Conservation (phyloP, 2,797 vertebrate genomes). For the Takifugu ocellatus region DNA sequence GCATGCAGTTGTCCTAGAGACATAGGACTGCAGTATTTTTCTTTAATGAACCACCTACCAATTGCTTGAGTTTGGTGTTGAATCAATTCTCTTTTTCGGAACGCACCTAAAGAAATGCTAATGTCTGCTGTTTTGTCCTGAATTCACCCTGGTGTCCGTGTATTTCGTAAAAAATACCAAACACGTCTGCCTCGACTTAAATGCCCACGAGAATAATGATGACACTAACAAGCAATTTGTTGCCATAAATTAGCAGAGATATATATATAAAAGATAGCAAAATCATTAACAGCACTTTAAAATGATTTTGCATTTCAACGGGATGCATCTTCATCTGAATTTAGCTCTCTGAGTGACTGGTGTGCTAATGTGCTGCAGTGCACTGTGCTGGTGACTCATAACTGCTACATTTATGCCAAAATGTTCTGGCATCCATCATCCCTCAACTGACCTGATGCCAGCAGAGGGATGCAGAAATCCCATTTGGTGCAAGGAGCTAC, state of each 20-base stretch:
- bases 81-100: slow-evolving; percentile 40
- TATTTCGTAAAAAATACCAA: slow-evolving; percentile 10
- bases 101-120: slow-evolving; percentile 67
- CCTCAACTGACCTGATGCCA: slow-evolving; percentile 18
- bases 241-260: slow-evolving; percentile 23
- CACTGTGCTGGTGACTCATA: slow-evolving; percentile 41
- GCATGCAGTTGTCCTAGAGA: slow-evolving; percentile 57
- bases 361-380: slow-evolving; percentile 10
- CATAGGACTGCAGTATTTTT: slow-evolving; percentile 42
- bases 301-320: slow-evolving; percentile 10
- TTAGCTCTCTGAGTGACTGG: slow-evolving; percentile 9
- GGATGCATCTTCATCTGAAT: slow-evolving; percentile 18
- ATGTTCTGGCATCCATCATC: slow-evolving; percentile 22
- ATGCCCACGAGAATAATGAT: slow-evolving; percentile 32
- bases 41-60: slow-evolving; percentile 34
- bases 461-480: slow-evolving; percentile 37
- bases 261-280: background rate
- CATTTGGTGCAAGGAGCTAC: slow-evolving; percentile 16
- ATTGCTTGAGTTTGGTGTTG: slow-evolving; percentile 17
- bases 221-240: slow-evolving; percentile 8
- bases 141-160: slow-evolving; percentile 27
- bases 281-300: background rate
- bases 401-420: slow-evolving; percentile 32
- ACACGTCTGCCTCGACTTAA: slow-evolving; percentile 41
- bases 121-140: slow-evolving; percentile 61